Percentiles rank a stretch among this genome's conserved stretches.
phyloP scores from a whole-genome alignment of 2,797 vertebrate species.

The Leontopithecus rosalia region DNA sequence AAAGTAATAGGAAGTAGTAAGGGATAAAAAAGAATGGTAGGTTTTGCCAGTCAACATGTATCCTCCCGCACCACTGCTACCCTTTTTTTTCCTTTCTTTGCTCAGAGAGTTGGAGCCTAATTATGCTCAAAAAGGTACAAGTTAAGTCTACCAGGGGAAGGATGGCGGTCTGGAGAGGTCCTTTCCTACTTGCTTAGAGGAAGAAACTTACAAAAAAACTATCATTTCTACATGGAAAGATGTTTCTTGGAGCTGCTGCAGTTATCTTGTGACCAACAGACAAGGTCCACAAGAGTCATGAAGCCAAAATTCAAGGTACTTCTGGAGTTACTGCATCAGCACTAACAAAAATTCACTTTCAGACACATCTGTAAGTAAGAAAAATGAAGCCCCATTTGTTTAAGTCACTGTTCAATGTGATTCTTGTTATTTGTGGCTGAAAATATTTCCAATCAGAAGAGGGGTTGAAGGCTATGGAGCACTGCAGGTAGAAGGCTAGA shows the following conservation, averaged over 20 bases:
- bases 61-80: not conserved
- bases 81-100: not conserved
- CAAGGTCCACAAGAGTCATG: not conserved
- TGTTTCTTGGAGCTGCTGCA: not conserved
- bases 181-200: not conserved
- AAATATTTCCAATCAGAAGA: constrained; percentile 19
- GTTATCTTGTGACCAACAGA: not conserved
- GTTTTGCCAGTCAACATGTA: not conserved
- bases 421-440: not conserved
- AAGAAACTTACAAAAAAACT: not conserved
- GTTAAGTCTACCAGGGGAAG: not conserved
- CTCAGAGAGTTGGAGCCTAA: not conserved
- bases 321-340: not conserved
- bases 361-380: not conserved
- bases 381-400: constrained; percentile 5
- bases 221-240: not conserved
- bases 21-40: rapidly evolving
- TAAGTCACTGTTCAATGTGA: not conserved
- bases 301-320: not conserved
- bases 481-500: not conserved
- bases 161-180: not conserved
- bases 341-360: not conserved
- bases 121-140: not conserved
- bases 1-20: not conserved
- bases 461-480: not conserved